These are phyloP conservation scores for Scatophagus argus DNA, from an alignment of 2,113 vertebrate species.

Conservation along the genomic window DNA sequence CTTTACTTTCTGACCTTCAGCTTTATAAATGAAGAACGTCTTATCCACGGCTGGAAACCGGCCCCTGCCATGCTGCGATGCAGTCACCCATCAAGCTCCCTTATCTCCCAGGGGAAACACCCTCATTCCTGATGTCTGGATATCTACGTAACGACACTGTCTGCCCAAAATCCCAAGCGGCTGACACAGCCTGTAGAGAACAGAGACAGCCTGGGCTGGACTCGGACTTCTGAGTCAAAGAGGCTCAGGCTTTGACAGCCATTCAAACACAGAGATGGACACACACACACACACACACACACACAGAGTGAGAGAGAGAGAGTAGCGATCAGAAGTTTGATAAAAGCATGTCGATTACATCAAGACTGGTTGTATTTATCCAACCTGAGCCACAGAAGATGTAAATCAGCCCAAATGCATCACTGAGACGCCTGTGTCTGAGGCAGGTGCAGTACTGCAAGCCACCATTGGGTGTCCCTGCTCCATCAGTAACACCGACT, in stretches of 20 bases:
- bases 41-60: constrained; percentile 32
- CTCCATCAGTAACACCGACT: constrained; percentile 62
- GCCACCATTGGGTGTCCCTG: constrained; percentile 68
- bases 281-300: constrained; percentile 7
- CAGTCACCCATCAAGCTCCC: constrained; percentile 59
- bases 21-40: constrained; percentile 36
- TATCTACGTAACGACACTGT: constrained; percentile 53
- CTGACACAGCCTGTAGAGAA: constrained; percentile 43
- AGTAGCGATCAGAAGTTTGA: constrained; percentile 17
- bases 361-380: constrained; percentile 11
- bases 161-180: constrained; percentile 54
- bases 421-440: neutral
- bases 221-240: constrained; percentile 40
- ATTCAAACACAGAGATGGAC: constrained; percentile 1
- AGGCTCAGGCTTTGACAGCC: constrained; percentile 28
- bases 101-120: constrained; percentile 60
- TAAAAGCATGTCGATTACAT: constrained; percentile 27
- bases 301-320: no score
- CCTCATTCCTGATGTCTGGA: constrained; percentile 57
- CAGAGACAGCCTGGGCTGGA: constrained; percentile 30
- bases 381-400: constrained; percentile 23
- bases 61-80: constrained; percentile 37
- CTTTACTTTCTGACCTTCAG: constrained; percentile 65
- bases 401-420: constrained; percentile 21
- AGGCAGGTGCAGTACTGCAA: constrained; percentile 33